Conservation (phyloP, 1,140 invertebrate genomes). For the Leptinotarsa texana region DNA sequence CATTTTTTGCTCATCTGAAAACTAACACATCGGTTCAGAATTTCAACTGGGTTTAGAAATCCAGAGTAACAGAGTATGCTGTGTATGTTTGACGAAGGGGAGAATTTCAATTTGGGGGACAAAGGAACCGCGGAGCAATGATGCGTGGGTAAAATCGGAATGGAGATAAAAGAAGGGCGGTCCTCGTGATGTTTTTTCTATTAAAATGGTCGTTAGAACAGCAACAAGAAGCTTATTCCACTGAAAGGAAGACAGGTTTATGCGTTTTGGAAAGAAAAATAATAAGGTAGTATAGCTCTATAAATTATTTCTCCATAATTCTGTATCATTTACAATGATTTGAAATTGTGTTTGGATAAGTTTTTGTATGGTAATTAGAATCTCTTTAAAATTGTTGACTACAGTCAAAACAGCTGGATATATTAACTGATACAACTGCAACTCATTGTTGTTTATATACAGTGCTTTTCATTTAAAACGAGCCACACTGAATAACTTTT, state of each 20-base stretch:
- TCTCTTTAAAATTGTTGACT: too few species aligned
- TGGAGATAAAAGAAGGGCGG: constrained; percentile 7
- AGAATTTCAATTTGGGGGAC: background rate
- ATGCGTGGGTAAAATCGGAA: constrained; percentile 6
- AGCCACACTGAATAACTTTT: too few species aligned
- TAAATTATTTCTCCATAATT: too few species aligned
- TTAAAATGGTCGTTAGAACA: constrained; percentile 11
- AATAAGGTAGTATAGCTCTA: background rate
- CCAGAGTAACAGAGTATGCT: background rate
- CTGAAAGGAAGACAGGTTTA: background rate
- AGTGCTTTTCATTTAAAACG: too few species aligned
- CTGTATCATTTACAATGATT: too few species aligned
- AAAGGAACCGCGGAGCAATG: background rate
- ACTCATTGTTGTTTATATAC: too few species aligned
- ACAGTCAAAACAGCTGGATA: too few species aligned
- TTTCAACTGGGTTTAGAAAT: background rate
- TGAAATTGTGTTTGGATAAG: too few species aligned
- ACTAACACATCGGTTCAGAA: too few species aligned
- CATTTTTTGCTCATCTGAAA: too few species aligned
- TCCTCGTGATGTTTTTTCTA: background rate
- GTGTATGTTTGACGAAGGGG: background rate
- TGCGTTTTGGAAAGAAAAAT: background rate
- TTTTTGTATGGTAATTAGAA: too few species aligned
- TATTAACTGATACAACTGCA: too few species aligned
- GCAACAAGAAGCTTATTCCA: constrained; percentile 18